A percentile compares a stretch with the other conserved stretches of the same genome.
These are phyloP conservation scores for Polyommatus iphigenia DNA, from an alignment of 2,888 invertebrate species.

Conservation along the genomic window DNA sequence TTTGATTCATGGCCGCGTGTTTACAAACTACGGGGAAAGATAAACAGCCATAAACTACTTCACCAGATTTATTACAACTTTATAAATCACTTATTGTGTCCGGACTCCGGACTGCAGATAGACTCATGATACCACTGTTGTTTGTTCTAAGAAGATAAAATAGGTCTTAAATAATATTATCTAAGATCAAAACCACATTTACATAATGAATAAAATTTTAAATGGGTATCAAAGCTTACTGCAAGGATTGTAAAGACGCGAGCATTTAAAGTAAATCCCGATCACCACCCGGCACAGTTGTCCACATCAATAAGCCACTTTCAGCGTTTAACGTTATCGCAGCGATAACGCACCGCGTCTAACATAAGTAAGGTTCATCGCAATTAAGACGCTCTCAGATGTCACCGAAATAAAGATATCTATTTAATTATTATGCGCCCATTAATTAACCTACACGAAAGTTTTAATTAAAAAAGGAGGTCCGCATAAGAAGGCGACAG, in stretches of 20 bases:
- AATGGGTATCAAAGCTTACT: neutral
- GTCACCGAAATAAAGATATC: constrained; percentile 46
- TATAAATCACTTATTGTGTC: neutral
- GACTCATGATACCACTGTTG: neutral
- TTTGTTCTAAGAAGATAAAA: neutral
- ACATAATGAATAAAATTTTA: neutral
- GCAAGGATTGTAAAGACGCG: neutral
- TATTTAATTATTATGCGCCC: constrained; percentile 57
- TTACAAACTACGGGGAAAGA: constrained; percentile 41
- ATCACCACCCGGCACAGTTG: neutral
- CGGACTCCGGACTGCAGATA: neutral
- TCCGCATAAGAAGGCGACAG: constrained; percentile 72
- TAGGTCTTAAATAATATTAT: neutral
- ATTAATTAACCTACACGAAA: constrained; percentile 76
- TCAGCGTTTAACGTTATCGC: constrained; percentile 11
- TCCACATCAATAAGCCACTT: constrained; percentile 13
- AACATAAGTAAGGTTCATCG: constrained; percentile 26
- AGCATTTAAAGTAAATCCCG: neutral
- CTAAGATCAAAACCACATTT: neutral
- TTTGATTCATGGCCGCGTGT: constrained; percentile 46
- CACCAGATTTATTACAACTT: constrained; percentile 8
- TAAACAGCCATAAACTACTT: constrained; percentile 34
- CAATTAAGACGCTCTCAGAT: constrained; percentile 32
- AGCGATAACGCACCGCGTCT: neutral
- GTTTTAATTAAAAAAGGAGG: constrained; percentile 76